phyloP scores from a whole-genome alignment of 1,140 invertebrate genomes.

The Tetramorium alpestre region DNA sequence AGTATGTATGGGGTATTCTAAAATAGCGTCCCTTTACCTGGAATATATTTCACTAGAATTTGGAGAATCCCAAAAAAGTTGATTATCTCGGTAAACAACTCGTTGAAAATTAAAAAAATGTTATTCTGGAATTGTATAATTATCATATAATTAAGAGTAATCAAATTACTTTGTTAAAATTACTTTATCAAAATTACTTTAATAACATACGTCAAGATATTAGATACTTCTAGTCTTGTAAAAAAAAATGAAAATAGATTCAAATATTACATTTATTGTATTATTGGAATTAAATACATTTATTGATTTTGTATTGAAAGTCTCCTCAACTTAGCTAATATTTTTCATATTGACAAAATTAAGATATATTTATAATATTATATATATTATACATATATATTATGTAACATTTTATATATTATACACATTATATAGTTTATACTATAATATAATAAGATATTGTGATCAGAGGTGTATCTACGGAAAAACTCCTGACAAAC shows the following conservation, averaged over 20 bases:
- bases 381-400: too few relatives aligned
- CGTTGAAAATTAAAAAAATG: neutral
- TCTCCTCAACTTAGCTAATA: neutral
- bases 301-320: neutral
- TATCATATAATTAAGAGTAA: neutral
- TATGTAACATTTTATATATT: too few relatives aligned
- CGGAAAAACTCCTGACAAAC: too few relatives aligned
- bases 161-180: neutral
- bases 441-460: too few relatives aligned
- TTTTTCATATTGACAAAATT: neutral
- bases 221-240: too few relatives aligned
- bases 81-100: slow-evolving; percentile 76
- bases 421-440: too few relatives aligned
- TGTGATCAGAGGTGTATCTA: too few relatives aligned
- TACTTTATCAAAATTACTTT: neutral
- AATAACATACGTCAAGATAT: neutral
- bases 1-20: neutral
- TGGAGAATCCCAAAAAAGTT: neutral
- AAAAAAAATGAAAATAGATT: too few relatives aligned
- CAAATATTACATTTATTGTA: too few relatives aligned
- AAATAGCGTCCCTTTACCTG: neutral
- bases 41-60: neutral
- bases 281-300: too few relatives aligned
- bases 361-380: too few relatives aligned
- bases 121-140: neutral